These are phyloP conservation scores for Drosophila miranda DNA, from an alignment of 1,140 invertebrate species.

Conservation along the genomic window DNA sequence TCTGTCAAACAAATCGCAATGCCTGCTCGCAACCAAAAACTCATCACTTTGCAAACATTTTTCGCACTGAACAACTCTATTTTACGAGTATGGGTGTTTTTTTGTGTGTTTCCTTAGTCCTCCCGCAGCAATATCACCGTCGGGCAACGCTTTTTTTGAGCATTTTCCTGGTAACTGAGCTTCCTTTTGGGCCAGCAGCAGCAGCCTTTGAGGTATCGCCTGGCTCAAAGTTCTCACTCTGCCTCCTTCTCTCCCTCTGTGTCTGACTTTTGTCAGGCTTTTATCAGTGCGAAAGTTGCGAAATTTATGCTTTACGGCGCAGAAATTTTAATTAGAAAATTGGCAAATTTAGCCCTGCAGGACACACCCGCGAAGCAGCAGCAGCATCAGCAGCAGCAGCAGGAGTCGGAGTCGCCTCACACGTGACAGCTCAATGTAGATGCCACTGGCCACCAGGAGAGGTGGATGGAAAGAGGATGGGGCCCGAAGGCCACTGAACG, in stretches of 20 bases:
- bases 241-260: neutral
- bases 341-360: constrained; percentile 66
- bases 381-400: too few species aligned
- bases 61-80: constrained; percentile 14
- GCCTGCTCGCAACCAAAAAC: constrained; percentile 11
- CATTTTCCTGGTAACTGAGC: neutral
- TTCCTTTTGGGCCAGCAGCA: constrained; percentile 17
- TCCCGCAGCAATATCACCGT: constrained; percentile 28
- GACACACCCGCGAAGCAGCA: constrained; percentile 7
- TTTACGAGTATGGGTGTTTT: constrained; percentile 13
- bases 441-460: constrained; percentile 20
- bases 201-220: constrained; percentile 53
- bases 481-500: constrained; percentile 34
- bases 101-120: neutral
- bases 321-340: constrained; percentile 81
- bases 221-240: constrained; percentile 21
- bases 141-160: constrained; percentile 7
- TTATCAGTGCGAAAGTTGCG: constrained; percentile 67
- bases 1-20: constrained; percentile 34
- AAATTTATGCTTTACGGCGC: constrained; percentile 80
- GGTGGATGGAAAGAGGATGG: neutral
- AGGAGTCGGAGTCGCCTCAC: constrained; percentile 35
- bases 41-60: constrained; percentile 10
- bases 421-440: constrained; percentile 75
- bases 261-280: constrained; percentile 49